Evolutionary conservation across 2,888 invertebrate species (phyloP), one percentile per base, ranked within the genome.

Genomic region (Drosophila hamatofila): DNA sequence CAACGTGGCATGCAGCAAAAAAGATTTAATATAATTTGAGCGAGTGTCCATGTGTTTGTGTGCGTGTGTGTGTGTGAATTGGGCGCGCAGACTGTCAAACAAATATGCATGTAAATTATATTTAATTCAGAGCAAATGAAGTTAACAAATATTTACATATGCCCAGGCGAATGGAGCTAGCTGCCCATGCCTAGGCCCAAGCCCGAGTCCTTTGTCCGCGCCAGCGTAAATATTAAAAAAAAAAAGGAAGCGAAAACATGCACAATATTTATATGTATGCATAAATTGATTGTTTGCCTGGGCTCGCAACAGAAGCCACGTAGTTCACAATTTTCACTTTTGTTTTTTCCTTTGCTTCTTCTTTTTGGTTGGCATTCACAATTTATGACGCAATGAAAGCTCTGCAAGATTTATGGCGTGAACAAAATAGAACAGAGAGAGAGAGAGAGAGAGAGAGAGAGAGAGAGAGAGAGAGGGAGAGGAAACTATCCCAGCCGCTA

Each of bases 41-140:
- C 21, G 51, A 35, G 23, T 42, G 14, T 52, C 1, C 14, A 5
- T 35, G 30, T 16, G 30, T 18, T n/a, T 54, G 33, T 41, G 14
- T 52, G 30, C 5, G 41, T 27, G 39, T 54, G 67, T 59, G 23
- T 54, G 61, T 51, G 46, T 27, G 57, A 69, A 61, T 64, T 70
- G 72, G 49, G 67, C 57, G 42, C 69, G 60, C 67, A 62, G 74
- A 61, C 68, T 68, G 81, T 66, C 82, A 78, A 72, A 77, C 77
- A 87, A 88, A 85, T 85, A 81, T 81, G 79, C 81, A 89, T 89
- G 88, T 87, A 89, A 88, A 87, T 88, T 87, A 85, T 88, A 89
- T 88, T 88, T 88, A 88, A 88, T 88, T 89, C 88, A 88, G 80
- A 85, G 75, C 78, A 88, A 88, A 88, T 88, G 90, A 89, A 88